phyloP scores from a whole-genome alignment of 1,140 invertebrate species.

The Brachionus sp. region DNA sequence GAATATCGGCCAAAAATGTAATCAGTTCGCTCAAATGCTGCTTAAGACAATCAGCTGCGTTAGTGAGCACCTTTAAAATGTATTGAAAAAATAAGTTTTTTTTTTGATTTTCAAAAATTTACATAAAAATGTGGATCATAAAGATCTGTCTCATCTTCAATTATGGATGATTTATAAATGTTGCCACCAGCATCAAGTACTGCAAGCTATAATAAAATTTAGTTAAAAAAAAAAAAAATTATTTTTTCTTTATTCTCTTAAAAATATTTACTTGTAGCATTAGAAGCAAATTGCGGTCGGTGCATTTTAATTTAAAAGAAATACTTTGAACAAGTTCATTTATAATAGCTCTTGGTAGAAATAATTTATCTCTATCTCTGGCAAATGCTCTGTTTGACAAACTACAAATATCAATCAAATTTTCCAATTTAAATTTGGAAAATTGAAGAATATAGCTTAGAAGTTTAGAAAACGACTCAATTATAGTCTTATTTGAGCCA shows the following conservation, averaged over 20 bases:
- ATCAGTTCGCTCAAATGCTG: conserved; percentile 86
- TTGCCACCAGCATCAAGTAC: conserved; percentile 73
- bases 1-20: conserved; percentile 91
- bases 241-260: conserved; percentile 41
- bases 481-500: conserved; percentile 63
- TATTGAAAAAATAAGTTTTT: not conserved
- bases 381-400: conserved; percentile 79
- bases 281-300: conserved; percentile 86
- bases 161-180: conserved; percentile 53
- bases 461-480: conserved; percentile 94
- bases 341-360: conserved; percentile 80
- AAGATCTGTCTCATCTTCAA: conserved; percentile 30
- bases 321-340: conserved; percentile 89
- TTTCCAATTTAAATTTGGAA: conserved; percentile 75
- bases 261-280: conserved; percentile 72
- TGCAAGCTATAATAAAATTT: conserved; percentile 58
- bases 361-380: conserved; percentile 85
- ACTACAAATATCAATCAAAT: conserved; percentile 81
- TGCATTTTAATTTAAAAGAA: conserved; percentile 86
- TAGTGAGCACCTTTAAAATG: conserved; percentile 66
- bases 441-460: conserved; percentile 84
- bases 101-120: not conserved
- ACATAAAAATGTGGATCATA: conserved; percentile 45
- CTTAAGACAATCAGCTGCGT: conserved; percentile 84
- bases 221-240: not conserved